These are phyloP conservation scores for Mormyrus lacerda DNA, from an alignment of 2,113 vertebrate genomes.

Conservation along the genomic window DNA sequence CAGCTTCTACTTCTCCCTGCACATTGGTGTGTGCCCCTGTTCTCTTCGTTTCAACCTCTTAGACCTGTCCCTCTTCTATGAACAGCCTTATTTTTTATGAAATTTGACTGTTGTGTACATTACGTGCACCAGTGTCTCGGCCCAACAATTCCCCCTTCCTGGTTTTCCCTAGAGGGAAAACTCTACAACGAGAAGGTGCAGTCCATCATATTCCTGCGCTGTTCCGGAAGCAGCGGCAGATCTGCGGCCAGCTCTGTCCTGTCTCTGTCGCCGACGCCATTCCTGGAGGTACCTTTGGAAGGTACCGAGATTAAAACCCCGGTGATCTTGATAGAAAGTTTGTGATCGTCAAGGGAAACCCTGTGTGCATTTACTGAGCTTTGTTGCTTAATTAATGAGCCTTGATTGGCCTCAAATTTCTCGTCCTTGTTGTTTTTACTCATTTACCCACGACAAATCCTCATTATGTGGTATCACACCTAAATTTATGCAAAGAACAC, in stretches of 20 bases:
- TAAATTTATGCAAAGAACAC: not conserved
- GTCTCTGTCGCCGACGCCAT: conserved; percentile 69
- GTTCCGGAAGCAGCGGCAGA: conserved; percentile 74
- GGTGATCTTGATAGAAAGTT: not conserved
- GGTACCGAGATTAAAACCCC: conserved; percentile 50
- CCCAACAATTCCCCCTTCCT: not conserved
- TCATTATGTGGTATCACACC: not conserved
- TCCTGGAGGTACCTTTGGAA: conserved; percentile 60
- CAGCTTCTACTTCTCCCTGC: conserved; percentile 93
- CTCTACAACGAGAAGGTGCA: conserved; percentile 92
- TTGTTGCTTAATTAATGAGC: not conserved
- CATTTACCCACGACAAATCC: not conserved
- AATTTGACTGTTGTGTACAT: not conserved
- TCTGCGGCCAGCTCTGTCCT: conserved; percentile 67
- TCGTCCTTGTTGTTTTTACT: not conserved
- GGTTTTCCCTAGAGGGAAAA: conserved; percentile 74
- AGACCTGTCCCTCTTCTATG: not conserved
- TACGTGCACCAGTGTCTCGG: not conserved
- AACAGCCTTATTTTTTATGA: not conserved
- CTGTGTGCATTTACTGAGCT: not conserved
- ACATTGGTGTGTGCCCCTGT: conserved; percentile 69
- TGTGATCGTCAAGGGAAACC: not conserved
- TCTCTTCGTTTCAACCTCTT: not conserved
- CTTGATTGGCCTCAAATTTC: not conserved
- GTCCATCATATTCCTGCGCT: conserved; percentile 78